Evolutionary conservation across 2,113 vertebrate genomes (phyloP), one percentile per base, ranked within the genome.

Genomic region (Gracilinanus agilis): DNA sequence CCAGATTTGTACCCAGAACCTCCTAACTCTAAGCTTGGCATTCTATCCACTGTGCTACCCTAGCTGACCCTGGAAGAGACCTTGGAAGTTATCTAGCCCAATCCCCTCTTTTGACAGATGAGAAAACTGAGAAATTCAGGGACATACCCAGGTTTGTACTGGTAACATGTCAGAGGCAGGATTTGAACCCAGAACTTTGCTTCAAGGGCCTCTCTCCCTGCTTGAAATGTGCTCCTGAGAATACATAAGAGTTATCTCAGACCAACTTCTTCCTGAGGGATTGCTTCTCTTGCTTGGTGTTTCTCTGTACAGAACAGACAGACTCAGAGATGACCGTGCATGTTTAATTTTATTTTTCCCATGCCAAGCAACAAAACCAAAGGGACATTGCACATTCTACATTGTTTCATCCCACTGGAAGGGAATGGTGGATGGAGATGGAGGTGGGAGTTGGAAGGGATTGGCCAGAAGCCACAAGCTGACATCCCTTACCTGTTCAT

Each of bases 321-420:
- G 92, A 53, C 90, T 89, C 27, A 83, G 93, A 54, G 88, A 96
- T 98, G 98, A 98, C 98, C 98, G 98, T 98, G 98, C 98, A 98
- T 98, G 98, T 98, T 99, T 99, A 98, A 98, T 97, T 99, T 99
- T 99, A 99, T 99, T 99, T 98, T 98, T 98, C 98, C 99, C 99
- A 99, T 99, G 99, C 99, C 98, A 98, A 99, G 98, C 98, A 98
- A 99, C 99, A 99, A 97, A 98, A 98, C 98, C 98, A 96, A 96
- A 98, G 98, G 97, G 67, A 83, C 34, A 40, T 40, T 97, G 98
- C 98, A 97, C 96, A 98, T 96, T 97, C 90, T 97, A 98, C 97
- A 98, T 88, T 94, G 91, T 95, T 96, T 94, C 97, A 97, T 96
- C 97, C 97, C 96, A 97, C 96, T 96, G 97, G 54, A 0, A 95